Base-by-base conservation (phyloP, 2,797 vertebrate genomes). In the Typhlichthys eigenmanni region DNA sequence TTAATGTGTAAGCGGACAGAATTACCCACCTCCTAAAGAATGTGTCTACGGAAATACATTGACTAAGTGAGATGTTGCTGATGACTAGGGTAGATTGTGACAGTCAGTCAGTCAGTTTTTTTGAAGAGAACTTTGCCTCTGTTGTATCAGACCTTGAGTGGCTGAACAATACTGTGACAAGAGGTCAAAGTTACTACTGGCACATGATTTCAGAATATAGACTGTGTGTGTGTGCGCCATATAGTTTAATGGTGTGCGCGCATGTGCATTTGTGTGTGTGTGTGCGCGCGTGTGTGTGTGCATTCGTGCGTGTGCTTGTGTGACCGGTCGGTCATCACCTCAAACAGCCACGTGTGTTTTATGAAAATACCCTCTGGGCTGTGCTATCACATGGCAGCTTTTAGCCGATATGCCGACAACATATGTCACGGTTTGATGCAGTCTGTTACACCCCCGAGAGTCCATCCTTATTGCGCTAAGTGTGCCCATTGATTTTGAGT, bases 141-240 rank as follows among this genome's bases (percentile, higher is more conserved):
- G 73, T 72, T 82, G 49, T 86, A 82, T 89, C 82, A 84, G 76
- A 59, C 64, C 10, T 73, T 79, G 82, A 85, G 81, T 82, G 67
- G 53, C 76, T 60, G 78, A 86, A 89, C 85, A 88, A 76, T 85
- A 77, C 73, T 73, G 75, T 60, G 76, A 81, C 80, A 81, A 86
- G 75, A 78, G 88, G 83, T 89, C 90, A 88, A 84, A 86, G 87
- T 82, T 85, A 62, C 77, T 85, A 62, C 77, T 16, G 62, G 29
- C 64, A 68, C 38, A 81, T 76, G 80, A 62, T 80, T 82, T 87
- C 68, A 78, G 54, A 69, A 59, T 50, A 17, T 38, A 38, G 34
- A 8, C 38, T n/a, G n/a, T 38, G 38, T 38, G 38, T 38, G 38
- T 38, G 38, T 13, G 24, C 32, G 47, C 50, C 24, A 24, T 24